Percentiles rank a stretch among this genome's conserved stretches.
These are phyloP conservation scores for Smutsia temminckii DNA, from an alignment of 2,797 vertebrate species.

Conservation along the genomic window DNA sequence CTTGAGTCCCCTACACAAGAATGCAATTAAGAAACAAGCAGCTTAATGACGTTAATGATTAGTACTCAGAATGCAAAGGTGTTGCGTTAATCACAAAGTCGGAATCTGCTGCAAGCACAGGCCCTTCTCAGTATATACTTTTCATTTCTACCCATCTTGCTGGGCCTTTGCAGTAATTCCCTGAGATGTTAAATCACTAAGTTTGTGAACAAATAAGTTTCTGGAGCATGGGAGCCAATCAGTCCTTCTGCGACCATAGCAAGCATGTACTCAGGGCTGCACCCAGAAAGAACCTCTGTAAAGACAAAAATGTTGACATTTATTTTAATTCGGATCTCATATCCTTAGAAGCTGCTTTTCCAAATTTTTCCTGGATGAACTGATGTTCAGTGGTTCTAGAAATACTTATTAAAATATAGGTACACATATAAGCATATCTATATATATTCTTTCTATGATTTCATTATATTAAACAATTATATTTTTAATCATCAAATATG, in stretches of 20 bases:
- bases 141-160: not conserved
- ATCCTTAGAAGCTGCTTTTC: constrained; percentile 1
- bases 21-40: constrained; percentile 82
- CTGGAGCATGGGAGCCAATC: not conserved
- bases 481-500: not conserved
- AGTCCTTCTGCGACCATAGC: constrained; percentile 42
- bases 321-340: not conserved
- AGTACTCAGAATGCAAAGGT: constrained; percentile 70
- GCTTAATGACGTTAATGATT: constrained; percentile 80
- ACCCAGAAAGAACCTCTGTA: not conserved
- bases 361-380: not conserved
- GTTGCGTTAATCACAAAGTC: constrained; percentile 77
- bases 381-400: not conserved
- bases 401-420: constrained; percentile 34
- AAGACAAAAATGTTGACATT: not conserved
- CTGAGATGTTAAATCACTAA: not conserved
- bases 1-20: constrained; percentile 63
- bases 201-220: constrained; percentile 28
- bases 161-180: not conserved
- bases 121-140: constrained; percentile 57
- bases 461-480: not conserved
- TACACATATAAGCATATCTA: not conserved
- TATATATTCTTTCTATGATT: not conserved
- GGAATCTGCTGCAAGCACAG: constrained; percentile 66
- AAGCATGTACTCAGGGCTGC: not conserved